These are phyloP conservation scores for Anguilla marmorata DNA, from an alignment of 2,797 vertebrate species.

Conservation along the genomic window DNA sequence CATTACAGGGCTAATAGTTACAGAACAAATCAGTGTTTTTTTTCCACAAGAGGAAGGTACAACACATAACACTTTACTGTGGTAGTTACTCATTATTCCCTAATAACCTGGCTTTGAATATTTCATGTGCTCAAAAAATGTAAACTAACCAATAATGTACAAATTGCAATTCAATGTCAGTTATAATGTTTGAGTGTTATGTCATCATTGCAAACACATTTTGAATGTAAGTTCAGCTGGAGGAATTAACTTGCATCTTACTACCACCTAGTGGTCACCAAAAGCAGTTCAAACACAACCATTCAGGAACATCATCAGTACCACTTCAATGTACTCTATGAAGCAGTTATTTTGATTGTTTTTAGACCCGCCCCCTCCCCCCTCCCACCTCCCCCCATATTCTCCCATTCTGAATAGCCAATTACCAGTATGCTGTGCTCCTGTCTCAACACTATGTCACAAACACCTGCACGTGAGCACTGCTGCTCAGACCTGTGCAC, in stretches of 20 bases:
- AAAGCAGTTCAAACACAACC: not conserved
- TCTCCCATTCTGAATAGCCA: not conserved
- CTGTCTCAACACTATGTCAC: not conserved
- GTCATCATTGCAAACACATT: not conserved
- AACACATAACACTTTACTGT: not conserved
- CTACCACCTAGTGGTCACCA: constrained; percentile 5
- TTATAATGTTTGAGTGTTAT: not conserved
- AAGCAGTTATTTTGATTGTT: not conserved
- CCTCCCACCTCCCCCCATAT: not conserved
- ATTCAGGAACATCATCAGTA: not conserved
- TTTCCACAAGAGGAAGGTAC: not conserved
- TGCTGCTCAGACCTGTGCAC: not conserved
- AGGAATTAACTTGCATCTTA: not conserved
- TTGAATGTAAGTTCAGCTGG: not conserved
- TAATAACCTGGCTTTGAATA: not conserved
- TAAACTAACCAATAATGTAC: not conserved
- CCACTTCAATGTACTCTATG: not conserved
- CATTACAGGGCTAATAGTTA: not conserved
- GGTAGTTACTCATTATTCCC: not conserved
- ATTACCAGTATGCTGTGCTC: not conserved
- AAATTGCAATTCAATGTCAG: not conserved
- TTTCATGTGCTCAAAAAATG: not conserved
- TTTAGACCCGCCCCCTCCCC: too few species aligned
- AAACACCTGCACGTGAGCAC: not conserved
- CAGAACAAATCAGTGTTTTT: not conserved